Evolutionary conservation across 1,140 invertebrate genomes (phyloP).

Genomic region (Drosophila ercepeae): DNA sequence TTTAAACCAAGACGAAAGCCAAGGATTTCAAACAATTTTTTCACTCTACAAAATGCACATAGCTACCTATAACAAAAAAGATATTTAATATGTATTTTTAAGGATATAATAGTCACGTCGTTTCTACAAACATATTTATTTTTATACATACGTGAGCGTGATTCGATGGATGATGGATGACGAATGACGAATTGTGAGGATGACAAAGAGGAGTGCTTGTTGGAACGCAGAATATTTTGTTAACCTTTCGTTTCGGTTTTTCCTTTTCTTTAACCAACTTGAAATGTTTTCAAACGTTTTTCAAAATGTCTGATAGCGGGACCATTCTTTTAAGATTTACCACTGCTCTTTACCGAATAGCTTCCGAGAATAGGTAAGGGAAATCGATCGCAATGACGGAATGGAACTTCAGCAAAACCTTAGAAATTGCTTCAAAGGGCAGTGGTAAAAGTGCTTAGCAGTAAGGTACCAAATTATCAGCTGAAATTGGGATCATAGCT

Average conservation of each 20-base stretch:
- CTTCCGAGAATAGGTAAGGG: neutral
- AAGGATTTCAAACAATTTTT: constrained; percentile 45
- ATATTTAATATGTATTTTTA: constrained; percentile 42
- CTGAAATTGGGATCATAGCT: constrained; percentile 84
- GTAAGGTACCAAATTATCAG: constrained; percentile 84
- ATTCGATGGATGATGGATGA: constrained; percentile 18
- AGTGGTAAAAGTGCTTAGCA: constrained; percentile 84
- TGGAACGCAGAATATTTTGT: constrained; percentile 52
- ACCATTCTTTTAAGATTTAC: constrained; percentile 84
- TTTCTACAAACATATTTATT: constrained; percentile 72
- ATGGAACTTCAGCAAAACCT: neutral
- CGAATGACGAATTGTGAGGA: constrained; percentile 6
- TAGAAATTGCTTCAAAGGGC: constrained; percentile 56
- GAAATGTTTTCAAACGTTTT: constrained; percentile 83
- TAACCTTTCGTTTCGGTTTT: constrained; percentile 63
- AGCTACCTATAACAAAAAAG: constrained; percentile 49
- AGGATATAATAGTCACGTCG: constrained; percentile 59
- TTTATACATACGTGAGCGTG: constrained; percentile 77
- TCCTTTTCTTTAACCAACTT: constrained; percentile 67
- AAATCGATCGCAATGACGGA: neutral
- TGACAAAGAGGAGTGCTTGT: constrained; percentile 38
- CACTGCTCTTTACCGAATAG: constrained; percentile 68
- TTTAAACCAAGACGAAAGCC: constrained; percentile 19
- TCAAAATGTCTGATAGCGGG: constrained; percentile 84
- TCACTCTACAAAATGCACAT: constrained; percentile 63